These are phyloP conservation scores for Leptoclinus maculatus DNA, from an alignment of 2,797 vertebrate species.

Conservation along the genomic window DNA sequence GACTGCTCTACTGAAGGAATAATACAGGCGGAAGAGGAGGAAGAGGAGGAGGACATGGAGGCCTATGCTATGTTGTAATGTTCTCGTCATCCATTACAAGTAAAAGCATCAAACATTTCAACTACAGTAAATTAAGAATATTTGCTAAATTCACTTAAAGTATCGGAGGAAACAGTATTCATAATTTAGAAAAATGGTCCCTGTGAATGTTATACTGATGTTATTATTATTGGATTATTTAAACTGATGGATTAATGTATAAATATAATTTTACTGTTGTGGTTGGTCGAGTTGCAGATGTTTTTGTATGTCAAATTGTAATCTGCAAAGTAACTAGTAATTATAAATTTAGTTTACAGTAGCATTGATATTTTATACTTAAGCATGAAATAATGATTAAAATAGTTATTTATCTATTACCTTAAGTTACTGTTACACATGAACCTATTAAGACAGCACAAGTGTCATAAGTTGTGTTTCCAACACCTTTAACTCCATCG, in stretches of 20 bases:
- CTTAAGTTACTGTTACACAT: not conserved
- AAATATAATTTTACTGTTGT: not conserved
- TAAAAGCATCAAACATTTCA: not conserved
- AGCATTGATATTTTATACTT: not conserved
- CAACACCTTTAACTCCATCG: constrained; percentile 35
- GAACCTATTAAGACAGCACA: not conserved
- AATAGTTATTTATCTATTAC: not conserved
- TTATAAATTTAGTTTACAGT: not conserved
- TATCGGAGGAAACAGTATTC: not conserved
- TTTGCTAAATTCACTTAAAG: not conserved
- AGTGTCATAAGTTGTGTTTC: constrained; percentile 12
- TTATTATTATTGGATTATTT: not conserved
- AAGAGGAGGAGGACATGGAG: not conserved
- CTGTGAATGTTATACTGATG: not conserved
- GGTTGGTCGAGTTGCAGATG: not conserved
- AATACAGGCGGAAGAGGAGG: not conserved
- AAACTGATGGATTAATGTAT: not conserved
- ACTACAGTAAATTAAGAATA: not conserved
- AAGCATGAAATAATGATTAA: not conserved
- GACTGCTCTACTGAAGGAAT: constrained; percentile 4
- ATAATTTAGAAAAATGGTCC: not conserved
- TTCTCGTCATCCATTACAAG: not conserved
- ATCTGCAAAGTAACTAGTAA: not conserved
- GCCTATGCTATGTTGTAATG: not conserved
- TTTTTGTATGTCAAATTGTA: not conserved